Conservation (phyloP, 2,888 invertebrate species). For the Drosophila paranaensis region DNA sequence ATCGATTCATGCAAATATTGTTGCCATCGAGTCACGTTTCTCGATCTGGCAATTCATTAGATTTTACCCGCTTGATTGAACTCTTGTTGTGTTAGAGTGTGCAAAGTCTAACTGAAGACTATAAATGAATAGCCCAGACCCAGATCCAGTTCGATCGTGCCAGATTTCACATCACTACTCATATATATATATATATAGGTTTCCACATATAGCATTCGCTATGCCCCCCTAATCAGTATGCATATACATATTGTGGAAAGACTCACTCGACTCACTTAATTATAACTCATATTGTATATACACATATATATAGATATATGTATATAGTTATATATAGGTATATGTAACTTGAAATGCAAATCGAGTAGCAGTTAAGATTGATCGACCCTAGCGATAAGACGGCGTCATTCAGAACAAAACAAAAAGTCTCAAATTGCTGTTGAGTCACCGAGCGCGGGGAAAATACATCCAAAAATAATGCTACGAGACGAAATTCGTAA, state of each 20-base stretch:
- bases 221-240: constrained; percentile 60
- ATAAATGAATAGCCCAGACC: constrained; percentile 42
- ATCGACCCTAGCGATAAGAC: constrained; percentile 26
- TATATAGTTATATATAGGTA: not conserved
- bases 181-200: not conserved
- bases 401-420: constrained; percentile 29
- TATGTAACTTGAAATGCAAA: constrained; percentile 37
- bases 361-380: constrained; percentile 27
- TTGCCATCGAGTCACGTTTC: constrained; percentile 2
- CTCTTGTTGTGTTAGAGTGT: not conserved
- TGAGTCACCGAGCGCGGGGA: constrained; percentile 36
- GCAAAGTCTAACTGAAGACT: constrained; percentile 24
- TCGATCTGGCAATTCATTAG: not conserved
- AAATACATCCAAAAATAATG: constrained; percentile 20
- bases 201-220: constrained; percentile 20
- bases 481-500: constrained; percentile 11
- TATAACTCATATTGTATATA: constrained; percentile 27
- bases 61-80: not conserved
- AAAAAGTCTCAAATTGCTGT: constrained; percentile 24
- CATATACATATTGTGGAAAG: constrained; percentile 53
- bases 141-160: constrained; percentile 23
- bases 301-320: not conserved
- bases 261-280: constrained; percentile 47
- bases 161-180: not conserved
- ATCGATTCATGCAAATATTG: not conserved